phyloP scores from a whole-genome alignment of 1,140 invertebrate genomes.

The Hesperophylax magnus region DNA sequence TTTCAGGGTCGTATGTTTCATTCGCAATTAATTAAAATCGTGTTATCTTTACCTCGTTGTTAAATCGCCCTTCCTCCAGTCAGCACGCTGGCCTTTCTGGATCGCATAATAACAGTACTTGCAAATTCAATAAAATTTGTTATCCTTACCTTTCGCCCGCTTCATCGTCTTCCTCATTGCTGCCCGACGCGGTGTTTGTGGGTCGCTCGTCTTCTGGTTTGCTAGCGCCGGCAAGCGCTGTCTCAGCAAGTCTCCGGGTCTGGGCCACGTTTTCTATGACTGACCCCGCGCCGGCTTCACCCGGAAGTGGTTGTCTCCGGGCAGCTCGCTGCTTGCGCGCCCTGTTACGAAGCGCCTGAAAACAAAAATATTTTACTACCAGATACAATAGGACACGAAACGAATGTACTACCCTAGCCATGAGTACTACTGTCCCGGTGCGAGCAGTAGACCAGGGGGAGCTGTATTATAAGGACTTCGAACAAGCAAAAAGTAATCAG shows the following conservation, averaged over 20 bases:
- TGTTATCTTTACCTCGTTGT: too few relatives aligned
- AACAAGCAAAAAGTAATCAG: too few relatives aligned
- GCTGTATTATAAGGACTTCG: too few relatives aligned
- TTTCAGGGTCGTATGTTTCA: too few relatives aligned
- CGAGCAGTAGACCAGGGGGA: too few relatives aligned
- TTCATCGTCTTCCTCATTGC: conserved; percentile 88
- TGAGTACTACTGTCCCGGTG: too few relatives aligned
- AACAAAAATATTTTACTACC: neutral
- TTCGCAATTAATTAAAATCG: too few relatives aligned
- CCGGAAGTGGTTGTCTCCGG: conserved; percentile 79
- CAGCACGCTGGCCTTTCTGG: too few relatives aligned
- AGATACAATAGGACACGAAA: too few relatives aligned
- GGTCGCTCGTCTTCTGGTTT: conserved; percentile 79
- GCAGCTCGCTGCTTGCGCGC: conserved; percentile 85
- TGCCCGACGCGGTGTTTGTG: conserved; percentile 92
- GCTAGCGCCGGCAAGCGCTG: conserved; percentile 78
- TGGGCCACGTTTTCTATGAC: conserved; percentile 92
- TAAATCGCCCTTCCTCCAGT: too few relatives aligned
- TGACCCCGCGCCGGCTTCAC: conserved; percentile 82
- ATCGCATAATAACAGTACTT: too few relatives aligned
- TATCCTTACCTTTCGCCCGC: conserved; percentile 62
- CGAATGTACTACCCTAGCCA: too few relatives aligned
- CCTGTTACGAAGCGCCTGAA: conserved; percentile 80
- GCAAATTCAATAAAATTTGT: neutral
- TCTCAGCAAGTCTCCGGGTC: conserved; percentile 85